Evolutionary conservation across 1,140 invertebrate species (phyloP), one percentile per base, ranked within the genome.

Genomic region (Brachionus rotundiformis): DNA sequence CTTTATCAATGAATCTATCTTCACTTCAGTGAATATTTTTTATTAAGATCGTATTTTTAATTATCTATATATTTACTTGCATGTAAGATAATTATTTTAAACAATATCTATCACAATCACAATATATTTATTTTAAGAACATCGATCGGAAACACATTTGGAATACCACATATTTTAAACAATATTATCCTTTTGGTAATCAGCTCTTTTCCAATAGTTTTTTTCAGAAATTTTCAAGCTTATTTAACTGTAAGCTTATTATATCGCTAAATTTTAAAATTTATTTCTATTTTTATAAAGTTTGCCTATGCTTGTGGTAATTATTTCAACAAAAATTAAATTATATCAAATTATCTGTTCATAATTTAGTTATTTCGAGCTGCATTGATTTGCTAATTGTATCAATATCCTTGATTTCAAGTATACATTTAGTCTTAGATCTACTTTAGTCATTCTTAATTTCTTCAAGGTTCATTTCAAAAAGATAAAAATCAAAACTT

Each of bases 241-340:
- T 73, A 29, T 47, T 27, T 73, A 44, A 19, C 25, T 10, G 68
- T 41, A 25, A 73, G 41, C 27, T 73, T 44, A n/a, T n/a, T n/a
- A n/a, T n/a, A n/a, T n/a, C n/a, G n/a, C n/a, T 25, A 25, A 27
- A 29, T 25, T 23, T 73, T 73, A 13, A 41, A 27, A 13, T 29
- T 73, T 36, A 36, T 0, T 41, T 41, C n/a, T 10, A 10, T 13
- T 44, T 73, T 44, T 7, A n/a, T n/a, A n/a, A 73, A 73, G 68
- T 73, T 73, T 44, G 36, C 68, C 3, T 73, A 73, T 44, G 36
- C 68, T 27, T 73, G 36, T 44, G 68, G 68, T 73, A 36, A 36
- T 7, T 39, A 16, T 71, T 36, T 0, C n/a, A n/a, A n/a, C n/a
- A n/a, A n/a, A n/a, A n/a, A n/a, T n/a, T n/a, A n/a, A n/a, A n/a